Base-by-base conservation (phyloP, 2,888 invertebrate genomes). In the Lypha dubia region DNA sequence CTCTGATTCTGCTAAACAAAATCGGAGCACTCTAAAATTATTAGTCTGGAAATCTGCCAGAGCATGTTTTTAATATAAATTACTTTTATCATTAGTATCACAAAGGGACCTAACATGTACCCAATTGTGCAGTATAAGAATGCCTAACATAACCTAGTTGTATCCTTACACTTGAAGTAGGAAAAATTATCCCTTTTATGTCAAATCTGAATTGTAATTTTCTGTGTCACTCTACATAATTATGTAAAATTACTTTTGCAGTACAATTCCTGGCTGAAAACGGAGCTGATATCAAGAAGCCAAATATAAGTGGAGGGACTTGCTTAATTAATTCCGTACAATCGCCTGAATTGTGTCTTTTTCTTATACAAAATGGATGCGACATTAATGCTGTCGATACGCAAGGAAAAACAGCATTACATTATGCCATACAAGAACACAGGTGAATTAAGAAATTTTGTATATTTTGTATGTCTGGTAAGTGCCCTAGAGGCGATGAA, bases 241-340 rank as follows among this genome's bases (percentile, higher is more conserved):
- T n/a, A n/a, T 22, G 15, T 53, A 53, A 24, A 24, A 24, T 9
- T 20, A 11, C 38, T 89, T 89, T 91, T 88, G 73, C 92, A 90
- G 97, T 97, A 75, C 94, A 95, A 87, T 95, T 94, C 92, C 93
- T 97, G 87, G 95, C 96, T 65, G 94, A 94, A 90, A 94, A 95
- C 90, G 96, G 96, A 84, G 97, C 97, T n/a, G 96, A 97, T 92
- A 95, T 97, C 87, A 94, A 95, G 88, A 94, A 94, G 87, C 95
- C 98, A 6, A 98, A 98, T 93, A 96, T 96, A 91, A 97, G 97
- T 92, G 98, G 98, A 79, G 98, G 98, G 82, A 98, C 98, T 1
- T 98, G 98, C 92, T 94, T 98, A 85, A 98, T 98, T 88, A 98
- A 98, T 93, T 96, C 97, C 1, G 97, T 98, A 86, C 98, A 98